Evolutionary conservation across 1,140 invertebrate genomes (phyloP), one percentile per base, ranked within the genome.

Genomic region (Atopsyche davidsoni): DNA sequence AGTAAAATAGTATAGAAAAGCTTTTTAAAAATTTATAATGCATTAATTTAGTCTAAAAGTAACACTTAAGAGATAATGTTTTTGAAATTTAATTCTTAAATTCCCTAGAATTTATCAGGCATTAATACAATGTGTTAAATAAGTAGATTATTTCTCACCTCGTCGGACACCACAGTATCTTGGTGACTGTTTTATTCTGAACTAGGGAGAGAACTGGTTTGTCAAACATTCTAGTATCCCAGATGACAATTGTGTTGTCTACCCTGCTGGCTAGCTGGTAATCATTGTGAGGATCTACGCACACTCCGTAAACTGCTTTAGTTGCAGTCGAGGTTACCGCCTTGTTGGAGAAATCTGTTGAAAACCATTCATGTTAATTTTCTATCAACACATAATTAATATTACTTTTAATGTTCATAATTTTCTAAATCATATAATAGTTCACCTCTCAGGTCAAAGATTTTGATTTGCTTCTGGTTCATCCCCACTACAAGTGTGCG

Each of bases 401-500:
- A n/a, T 28, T 7, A 28, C 36, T 18, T 38, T 14, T 31, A 6
- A 45, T 31, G 3, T 45, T 13, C 7, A 11, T 38, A 11, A 35
- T 24, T 4, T 14, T 17, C 23, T n/a, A n/a, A 61, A 46, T 65
- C 25, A 28, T n/a, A 7, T 28, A 28, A 28, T 28, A 7, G 25
- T n/a, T 60, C 72, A 94, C 92, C 91, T 82, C 92, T 77, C 1
- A 95, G 75, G 69, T 97, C 94, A 65, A 89, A 87, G n/a, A 96
- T 77, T 70, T 89, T 89, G 4, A 97, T 80, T 58, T 86, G 81
- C 60, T 94, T 95, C 53, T 85, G 82, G 69, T 91, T 95, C 73
- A 93, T 87, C 7, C 91, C 92, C 17, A 87, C 80, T 6, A 92
- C 80, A 3, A 96, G 72, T 14, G 84, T 81, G 55, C 84, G 81